Base-by-base conservation (phyloP, 1,140 invertebrate species). In the Drosophila orena region DNA sequence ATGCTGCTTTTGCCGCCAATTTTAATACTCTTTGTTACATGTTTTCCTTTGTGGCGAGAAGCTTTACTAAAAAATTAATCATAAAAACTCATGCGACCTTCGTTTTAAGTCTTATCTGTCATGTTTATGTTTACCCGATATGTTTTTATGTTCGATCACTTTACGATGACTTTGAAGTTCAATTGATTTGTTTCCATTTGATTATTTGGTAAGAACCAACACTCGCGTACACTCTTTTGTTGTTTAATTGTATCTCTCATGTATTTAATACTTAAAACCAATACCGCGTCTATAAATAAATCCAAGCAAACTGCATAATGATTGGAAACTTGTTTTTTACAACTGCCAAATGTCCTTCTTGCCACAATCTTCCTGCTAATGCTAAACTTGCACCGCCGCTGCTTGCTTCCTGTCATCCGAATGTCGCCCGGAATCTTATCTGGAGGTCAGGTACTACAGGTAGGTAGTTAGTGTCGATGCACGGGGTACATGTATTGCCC, bases 31-130 rank as follows among this genome's bases (percentile, higher is more conserved):
- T 59, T 24, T 17, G 40, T 30, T 64, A 50, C 44, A 66, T 64
- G 59, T 66, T 66, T 34, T 65, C 49, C 42, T 50, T 27, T 64
- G 70, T 81, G 70, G 71, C 78, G 65, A 79, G 69, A 81, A 77
- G 91, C 91, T 91, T 92, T 77, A 91, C 90, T 91, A 89, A 91
- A 92, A 91, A 92, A 91, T 91, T 91, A 92, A 91, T 91, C 83
- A 90, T 91, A 91, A 91, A 92, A 92, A 90, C 91, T 92, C 91
- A 92, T 92, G 91, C 91, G 91, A 91, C 84, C 73, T 74, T 81
- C 52, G 69, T 86, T 90, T 90, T 90, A 79, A 79, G 84, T 83
- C 64, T 68, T 58, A 74, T 65, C 55, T 68, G 69, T 75, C 65
- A 83, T 81, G 70, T 83, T 83, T 81, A 81, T 71, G 75, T 90